Percentiles rank a stretch among this genome's conserved stretches.
Evolutionary conservation across 37 sponge, comb jelly and placozoan species (phyloP).

Genomic region (Oopsacas minuta): DNA sequence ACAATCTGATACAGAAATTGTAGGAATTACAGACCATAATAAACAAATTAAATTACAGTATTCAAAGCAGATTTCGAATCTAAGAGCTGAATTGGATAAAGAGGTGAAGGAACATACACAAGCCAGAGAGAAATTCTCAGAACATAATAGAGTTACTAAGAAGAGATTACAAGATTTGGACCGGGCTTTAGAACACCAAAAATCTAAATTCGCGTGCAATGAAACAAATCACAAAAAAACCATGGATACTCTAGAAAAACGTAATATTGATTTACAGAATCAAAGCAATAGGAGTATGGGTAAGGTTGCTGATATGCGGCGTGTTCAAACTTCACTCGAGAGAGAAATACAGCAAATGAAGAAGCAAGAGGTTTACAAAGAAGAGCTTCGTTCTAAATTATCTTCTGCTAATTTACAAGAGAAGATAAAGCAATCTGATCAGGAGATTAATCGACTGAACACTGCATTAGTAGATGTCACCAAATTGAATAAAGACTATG

Average conservation of each 20-base stretch:
- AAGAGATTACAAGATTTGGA: background rate
- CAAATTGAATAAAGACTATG: background rate
- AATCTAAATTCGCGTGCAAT: background rate
- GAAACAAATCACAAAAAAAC: background rate
- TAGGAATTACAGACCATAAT: background rate
- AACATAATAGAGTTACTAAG: background rate
- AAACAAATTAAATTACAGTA: background rate
- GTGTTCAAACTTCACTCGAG: background rate
- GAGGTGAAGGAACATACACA: background rate
- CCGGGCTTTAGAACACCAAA: background rate
- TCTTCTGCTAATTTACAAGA: background rate
- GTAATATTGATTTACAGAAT: background rate
- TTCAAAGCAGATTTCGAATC: background rate
- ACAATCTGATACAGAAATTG: background rate
- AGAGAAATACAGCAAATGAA: background rate
- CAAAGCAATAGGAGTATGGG: background rate
- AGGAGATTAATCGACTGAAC: background rate
- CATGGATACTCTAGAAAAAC: background rate
- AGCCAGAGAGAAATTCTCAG: background rate
- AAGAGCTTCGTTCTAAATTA: background rate
- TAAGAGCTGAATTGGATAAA: background rate
- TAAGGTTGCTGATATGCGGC: conserved; percentile 9
- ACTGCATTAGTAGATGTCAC: background rate
- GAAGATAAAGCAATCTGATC: background rate
- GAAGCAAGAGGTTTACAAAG: background rate